Base-by-base conservation (phyloP, 2,113 vertebrate genomes). In the Halcyon senegalensis region DNA sequence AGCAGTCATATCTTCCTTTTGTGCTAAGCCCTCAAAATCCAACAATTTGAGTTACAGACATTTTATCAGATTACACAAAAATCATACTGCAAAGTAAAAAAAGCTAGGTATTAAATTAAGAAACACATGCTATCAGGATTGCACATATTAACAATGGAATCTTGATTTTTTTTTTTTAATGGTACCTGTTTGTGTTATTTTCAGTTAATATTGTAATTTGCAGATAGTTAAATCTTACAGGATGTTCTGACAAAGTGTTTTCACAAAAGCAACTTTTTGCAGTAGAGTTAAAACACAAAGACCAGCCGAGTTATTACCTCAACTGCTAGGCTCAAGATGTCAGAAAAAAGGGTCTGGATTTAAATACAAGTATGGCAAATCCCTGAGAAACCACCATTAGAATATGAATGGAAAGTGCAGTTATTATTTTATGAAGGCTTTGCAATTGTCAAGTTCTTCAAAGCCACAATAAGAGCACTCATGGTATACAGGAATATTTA, bases 91-190 rank as follows among this genome's bases (percentile, higher is more conserved):
- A 63, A 77, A 66, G 11, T 75, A 23, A 76, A 73, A 70, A 88
- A 31, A 10, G 12, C 3, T 19, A 63, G 13, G 11, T 20, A 89
- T 18, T 67, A 70, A 72, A 41, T 51, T 72, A 86, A 30, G 16
- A 84, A 88, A 50, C 21, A 35, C 0, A 0, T 11, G 35, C n/a
- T 44, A 56, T 66, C 28, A 35, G 44, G 27, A 55, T 2, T 25
- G 31, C 20, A 62, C 16, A 41, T 18, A 51, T 46, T 77, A 78
- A 77, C 43, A 98, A 3, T 90, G 85, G 84, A 97, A 97, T 80
- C 67, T 93, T 95, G 75, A 97, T 94, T 94, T 94, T 79, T 90
- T 94, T 94, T 94, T 94, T 58, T 80, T 89, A 93, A 79, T 25
- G n/a, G 51, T 27, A 75, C 20, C 82, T 89, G 37, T 90, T 56